Conservation (phyloP, 2,113 vertebrate species). For the Podiceps cristatus region DNA sequence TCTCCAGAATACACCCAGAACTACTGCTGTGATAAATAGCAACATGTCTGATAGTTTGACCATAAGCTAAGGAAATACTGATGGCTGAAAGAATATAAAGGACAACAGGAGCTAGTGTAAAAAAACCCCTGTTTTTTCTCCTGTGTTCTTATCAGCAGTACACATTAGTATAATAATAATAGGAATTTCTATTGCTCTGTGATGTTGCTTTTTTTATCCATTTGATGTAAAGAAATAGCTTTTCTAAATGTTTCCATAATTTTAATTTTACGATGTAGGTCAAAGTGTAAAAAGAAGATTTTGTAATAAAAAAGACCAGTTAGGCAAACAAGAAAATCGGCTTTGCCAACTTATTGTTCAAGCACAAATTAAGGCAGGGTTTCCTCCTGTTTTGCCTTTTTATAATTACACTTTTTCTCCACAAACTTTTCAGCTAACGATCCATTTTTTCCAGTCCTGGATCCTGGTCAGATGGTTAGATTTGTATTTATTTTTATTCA, state of each 20-base stretch:
- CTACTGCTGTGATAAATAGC: neutral
- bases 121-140: neutral
- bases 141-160: neutral
- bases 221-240: neutral
- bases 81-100: neutral
- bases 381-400: constrained; percentile 16
- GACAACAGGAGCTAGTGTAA: neutral
- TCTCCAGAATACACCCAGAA: neutral
- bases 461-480: neutral
- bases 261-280: neutral
- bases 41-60: neutral
- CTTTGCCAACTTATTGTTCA: constrained; percentile 36
- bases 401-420: neutral
- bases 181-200: neutral
- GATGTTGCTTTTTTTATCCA: neutral
- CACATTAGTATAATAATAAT: neutral
- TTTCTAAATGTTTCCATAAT: neutral
- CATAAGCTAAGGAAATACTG: neutral
- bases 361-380: neutral
- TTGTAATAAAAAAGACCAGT: neutral
- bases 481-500: neutral
- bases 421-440: neutral
- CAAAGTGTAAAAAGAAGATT: neutral
- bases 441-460: neutral
- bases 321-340: neutral